These are phyloP conservation scores for Mustela nigripes DNA, from an alignment of 2,113 vertebrate genomes.

Conservation along the genomic window DNA sequence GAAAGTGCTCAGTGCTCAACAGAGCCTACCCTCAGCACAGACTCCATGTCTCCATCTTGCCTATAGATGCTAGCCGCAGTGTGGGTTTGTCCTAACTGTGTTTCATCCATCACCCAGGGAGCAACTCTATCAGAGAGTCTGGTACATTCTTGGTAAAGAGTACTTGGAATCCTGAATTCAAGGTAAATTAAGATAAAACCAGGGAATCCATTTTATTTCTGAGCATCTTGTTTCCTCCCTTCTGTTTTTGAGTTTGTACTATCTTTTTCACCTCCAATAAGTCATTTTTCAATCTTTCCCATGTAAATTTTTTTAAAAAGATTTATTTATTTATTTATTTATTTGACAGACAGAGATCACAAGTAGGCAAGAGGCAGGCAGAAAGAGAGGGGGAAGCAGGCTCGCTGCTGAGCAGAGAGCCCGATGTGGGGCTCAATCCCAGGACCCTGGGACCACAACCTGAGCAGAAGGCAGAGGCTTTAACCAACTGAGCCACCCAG, in stretches of 20 bases:
- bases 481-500: no score
- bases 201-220: background rate
- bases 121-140: background rate
- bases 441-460: no score
- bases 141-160: background rate
- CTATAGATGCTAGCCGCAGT: background rate
- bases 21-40: background rate
- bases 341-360: no score
- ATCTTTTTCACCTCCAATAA: background rate
- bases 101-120: background rate
- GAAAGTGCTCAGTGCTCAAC: background rate
- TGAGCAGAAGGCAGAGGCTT: no score
- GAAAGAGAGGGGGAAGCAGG: no score
- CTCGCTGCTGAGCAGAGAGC: no score
- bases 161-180: background rate
- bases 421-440: no score
- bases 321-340: no score
- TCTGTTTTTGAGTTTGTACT: background rate
- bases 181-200: background rate
- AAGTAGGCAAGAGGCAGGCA: no score
- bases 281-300: background rate
- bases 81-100: accelerated
- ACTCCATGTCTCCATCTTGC: background rate
- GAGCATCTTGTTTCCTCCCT: background rate
- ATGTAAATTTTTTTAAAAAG: background rate